Base-by-base conservation (phyloP, 2,888 invertebrate genomes). In the Himalopsyche anomala region DNA sequence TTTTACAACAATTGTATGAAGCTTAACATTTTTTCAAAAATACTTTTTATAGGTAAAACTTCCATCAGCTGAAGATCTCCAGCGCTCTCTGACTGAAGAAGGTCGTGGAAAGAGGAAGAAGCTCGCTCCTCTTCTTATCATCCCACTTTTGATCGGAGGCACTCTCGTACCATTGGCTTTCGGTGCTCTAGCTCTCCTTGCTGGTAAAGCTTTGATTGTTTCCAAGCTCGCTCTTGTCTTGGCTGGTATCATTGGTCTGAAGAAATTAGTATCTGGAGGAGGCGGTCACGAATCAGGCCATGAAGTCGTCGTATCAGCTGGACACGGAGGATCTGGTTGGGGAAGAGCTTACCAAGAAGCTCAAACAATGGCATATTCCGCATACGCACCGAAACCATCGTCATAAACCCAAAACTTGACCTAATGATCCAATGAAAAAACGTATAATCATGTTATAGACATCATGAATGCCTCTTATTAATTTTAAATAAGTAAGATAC, bases 191-290 rank as follows among this genome's bases (percentile, higher is more conserved):
- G 97, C 97, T 36, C 93, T 97, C 83, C 91, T 97, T 85, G 97
- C 97, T 79, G 97, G 97, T 89, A 97, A 97, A 91, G 97, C 97
- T 74, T 91, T 97, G 88, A 97, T 97, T 89, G 96, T 97, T 81
- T 96, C 97, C 89, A 97, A 97, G 90, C 91, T 97, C 89, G 97
- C 97, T 0, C 91, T 97, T 84, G 96, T 97, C 0, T 92, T 97
- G 82, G 97, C 97, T 87, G 96, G 96, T 89, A 97, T 97, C 89
- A 96, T 97, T 89, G 97, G 97, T 4, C 92, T 97, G 91, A 97
- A 97, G 93, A 97, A 97, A 90, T 94, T 97, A 51, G 92, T 97
- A 80, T 95, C 96, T 38, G 94, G 95, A 4, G 94, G 94, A 54
- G 94, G 94, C 8, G 94, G 94, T 86, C 94, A 94, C 12, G 95